These are phyloP conservation scores for Anabacerthia variegaticeps DNA, from an alignment of 2,797 vertebrate genomes.

Conservation along the genomic window DNA sequence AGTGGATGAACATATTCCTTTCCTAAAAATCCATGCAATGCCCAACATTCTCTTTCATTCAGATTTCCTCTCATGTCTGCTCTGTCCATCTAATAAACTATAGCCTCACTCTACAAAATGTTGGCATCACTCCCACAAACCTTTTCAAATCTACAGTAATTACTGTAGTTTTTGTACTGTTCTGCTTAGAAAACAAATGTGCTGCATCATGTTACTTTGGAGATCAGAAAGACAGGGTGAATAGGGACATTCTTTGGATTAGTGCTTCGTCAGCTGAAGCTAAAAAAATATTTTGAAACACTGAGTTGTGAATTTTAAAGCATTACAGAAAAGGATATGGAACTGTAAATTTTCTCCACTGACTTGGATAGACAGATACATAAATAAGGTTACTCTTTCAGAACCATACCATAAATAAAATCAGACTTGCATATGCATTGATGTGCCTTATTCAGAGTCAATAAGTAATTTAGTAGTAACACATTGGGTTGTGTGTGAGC, in stretches of 20 bases:
- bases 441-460: not conserved
- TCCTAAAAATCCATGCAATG: not conserved
- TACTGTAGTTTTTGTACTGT: not conserved
- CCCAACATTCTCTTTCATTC: not conserved
- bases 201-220: not conserved
- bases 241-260: not conserved
- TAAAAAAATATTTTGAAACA: not conserved
- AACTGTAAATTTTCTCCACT: not conserved
- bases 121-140: not conserved
- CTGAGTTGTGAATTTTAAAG: not conserved
- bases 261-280: not conserved
- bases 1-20: not conserved
- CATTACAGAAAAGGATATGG: not conserved
- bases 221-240: not conserved
- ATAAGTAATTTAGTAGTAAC: not conserved
- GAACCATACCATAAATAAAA: conserved; percentile 1
- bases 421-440: not conserved
- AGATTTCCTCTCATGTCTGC: not conserved
- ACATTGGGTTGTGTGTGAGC: not conserved
- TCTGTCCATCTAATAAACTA: not conserved
- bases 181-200: not conserved
- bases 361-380: not conserved
- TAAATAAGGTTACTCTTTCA: not conserved
- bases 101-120: not conserved
- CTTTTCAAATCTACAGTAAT: not conserved